A percentile compares a stretch with the other conserved stretches of the same genome.
Conservation (phyloP, 2,888 invertebrate genomes). For the Callosobruchus maculatus region DNA sequence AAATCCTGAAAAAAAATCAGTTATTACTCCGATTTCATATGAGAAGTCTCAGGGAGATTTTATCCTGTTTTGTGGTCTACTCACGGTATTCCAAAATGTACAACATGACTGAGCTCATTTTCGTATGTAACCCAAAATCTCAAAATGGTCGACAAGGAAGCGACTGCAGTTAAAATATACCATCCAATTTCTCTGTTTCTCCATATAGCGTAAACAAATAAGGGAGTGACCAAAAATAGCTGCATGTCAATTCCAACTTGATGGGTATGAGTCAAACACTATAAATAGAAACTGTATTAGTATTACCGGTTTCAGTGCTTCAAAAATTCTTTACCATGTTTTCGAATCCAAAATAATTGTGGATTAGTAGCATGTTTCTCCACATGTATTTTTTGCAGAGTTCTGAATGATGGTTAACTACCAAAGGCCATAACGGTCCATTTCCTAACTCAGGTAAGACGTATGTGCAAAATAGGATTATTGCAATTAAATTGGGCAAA, state of each 20-base stretch:
- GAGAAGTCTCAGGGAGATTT: neutral
- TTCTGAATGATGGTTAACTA: slow-evolving; percentile 63
- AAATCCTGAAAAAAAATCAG: slow-evolving; percentile 49
- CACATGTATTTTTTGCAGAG: slow-evolving; percentile 68
- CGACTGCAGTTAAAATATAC: slow-evolving; percentile 45
- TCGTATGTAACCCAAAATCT: slow-evolving; percentile 58
- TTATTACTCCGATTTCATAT: no score
- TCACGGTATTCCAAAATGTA: slow-evolving; percentile 64
- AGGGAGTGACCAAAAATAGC: slow-evolving; percentile 58
- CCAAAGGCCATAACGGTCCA: slow-evolving; percentile 68
- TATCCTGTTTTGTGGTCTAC: slow-evolving; percentile 28
- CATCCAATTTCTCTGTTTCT: slow-evolving; percentile 54
- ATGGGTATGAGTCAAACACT: slow-evolving; percentile 67
- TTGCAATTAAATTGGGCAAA: slow-evolving; percentile 60
- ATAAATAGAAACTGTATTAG: slow-evolving; percentile 17
- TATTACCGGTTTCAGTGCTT: neutral
- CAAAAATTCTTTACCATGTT: slow-evolving; percentile 55
- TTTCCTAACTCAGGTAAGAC: slow-evolving; percentile 60
- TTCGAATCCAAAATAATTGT: slow-evolving; percentile 70
- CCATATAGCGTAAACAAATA: slow-evolving; percentile 55
- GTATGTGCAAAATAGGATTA: slow-evolving; percentile 63
- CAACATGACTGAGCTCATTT: slow-evolving; percentile 58
- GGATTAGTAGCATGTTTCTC: slow-evolving; percentile 67
- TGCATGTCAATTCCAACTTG: slow-evolving; percentile 67
- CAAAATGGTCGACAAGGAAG: slow-evolving; percentile 55